Base-by-base conservation (phyloP, 2,888 invertebrate genomes). In the Drosophila infuscata region DNA sequence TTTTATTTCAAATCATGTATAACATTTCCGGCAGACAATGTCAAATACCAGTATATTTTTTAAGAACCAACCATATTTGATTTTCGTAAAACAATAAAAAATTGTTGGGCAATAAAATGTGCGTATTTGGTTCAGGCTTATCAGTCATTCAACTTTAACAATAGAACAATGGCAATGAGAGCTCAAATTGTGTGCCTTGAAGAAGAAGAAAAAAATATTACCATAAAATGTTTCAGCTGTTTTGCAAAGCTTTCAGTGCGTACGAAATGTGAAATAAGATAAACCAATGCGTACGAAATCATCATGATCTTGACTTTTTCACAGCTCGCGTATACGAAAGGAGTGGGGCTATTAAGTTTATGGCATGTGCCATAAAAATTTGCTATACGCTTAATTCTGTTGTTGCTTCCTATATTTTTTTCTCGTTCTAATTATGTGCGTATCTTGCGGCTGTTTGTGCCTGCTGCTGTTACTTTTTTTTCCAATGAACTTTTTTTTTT, bases 131-230 rank as follows among this genome's bases (percentile, higher is more conserved):
- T 73, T 57, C 38, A 63, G 63, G 64, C 75, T 86, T 89, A 89
- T 86, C 89, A 89, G 89, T 86, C 85, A 86, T 89, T 89, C 84
- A 88, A 89, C 89, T 87, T 25, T 74, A 58, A 63, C 71, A 71
- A 63, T 64, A 69, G 75, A 62, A 62, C 25, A 57, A 48, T 33
- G 53, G 74, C 70, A 62, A 72, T 69, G 70, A 72, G 32, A 74
- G 67, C 56, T 64, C 71, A 53, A 20, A 51, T 30, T 43, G 53
- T 43, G 58, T 53, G 51, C 33, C 8, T 53, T 73, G 78, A 41
- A n/a, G 64, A 60, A 70, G 69, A 74, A 75, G 67, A 68, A 49
- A 57, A 61, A 61, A 60, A 43, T 30, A 54, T 48, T n/a, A 33
- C 69, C 68, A 83, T 83, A 79, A 82, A 83, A 83, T 82, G 73